Base-by-base conservation (phyloP, 2,888 invertebrate species). In the Stratiomys singularior region DNA sequence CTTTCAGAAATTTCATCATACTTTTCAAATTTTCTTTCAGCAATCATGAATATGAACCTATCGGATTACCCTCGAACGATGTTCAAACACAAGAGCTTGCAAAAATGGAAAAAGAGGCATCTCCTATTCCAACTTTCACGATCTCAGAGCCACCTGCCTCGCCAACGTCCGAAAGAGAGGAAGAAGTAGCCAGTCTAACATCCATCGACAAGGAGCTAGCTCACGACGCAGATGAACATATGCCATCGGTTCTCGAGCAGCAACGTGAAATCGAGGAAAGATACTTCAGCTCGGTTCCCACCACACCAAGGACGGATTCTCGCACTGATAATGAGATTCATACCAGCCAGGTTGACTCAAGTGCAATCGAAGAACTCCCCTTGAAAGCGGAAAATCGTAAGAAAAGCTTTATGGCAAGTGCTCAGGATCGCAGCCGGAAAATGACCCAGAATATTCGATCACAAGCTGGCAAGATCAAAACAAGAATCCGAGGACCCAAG, bases 31-130 rank as follows among this genome's bases (percentile, higher is more conserved):
- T n/a, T n/a, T n/a, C n/a, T n/a, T n/a, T 18, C 90, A 96, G 96
- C 90, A 96, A 96, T 90, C 96, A 96, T 91, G 95, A 96, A 88
- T 96, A 96, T 89, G 96, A 96, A 89, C 94, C 95, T 82, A 93
- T 96, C 86, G 94, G 93, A 85, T 92, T 93, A 83, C 93, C 93
- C 81, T 88, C 82, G 71, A 80, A 81, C 78, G 69, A 71, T 21
- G 37, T 15, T 63, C 72, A 27, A 44, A 37, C 79, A 82, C 79
- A 77, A 81, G 80, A 27, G 64, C 74, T 46, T 76, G 79, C 46
- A 76, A 80, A 78, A 30, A 60, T 80, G 37, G 81, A 78, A 27
- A 82, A 83, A 80, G 84, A 85, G 81, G 56, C 82, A 56, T 80
- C 82, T 77, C 60, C 78, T 23, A 76, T 77, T 28, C 72, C 76